These are phyloP conservation scores for Eurytoma californica DNA, from an alignment of 2,888 invertebrate species.

Conservation along the genomic window DNA sequence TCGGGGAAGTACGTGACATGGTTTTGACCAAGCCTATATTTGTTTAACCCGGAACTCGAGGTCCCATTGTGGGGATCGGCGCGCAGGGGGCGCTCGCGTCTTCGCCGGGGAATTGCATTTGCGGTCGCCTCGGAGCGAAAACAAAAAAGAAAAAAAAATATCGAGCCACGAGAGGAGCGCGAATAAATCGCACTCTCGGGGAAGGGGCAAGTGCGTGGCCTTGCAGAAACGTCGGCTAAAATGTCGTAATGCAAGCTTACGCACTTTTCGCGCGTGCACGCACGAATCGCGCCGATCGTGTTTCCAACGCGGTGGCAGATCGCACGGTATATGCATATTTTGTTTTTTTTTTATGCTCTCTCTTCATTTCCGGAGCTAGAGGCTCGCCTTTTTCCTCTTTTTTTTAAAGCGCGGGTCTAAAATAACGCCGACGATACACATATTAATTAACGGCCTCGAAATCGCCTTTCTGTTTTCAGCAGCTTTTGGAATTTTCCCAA, in stretches of 20 bases:
- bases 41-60: constrained; percentile 59
- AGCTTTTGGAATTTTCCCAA: background rate
- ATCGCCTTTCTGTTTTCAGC: background rate
- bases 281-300: constrained; percentile 47
- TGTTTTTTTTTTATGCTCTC: constrained; percentile 20
- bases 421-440: constrained; percentile 49
- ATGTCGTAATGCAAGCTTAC: constrained; percentile 54
- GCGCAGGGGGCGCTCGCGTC: constrained; percentile 24
- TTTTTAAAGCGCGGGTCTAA: constrained; percentile 13
- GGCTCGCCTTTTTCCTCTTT: background rate
- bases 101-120: constrained; percentile 28
- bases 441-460: constrained; percentile 14
- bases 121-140: background rate
- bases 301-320: constrained; percentile 42
- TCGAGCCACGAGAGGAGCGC: background rate
- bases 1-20: constrained; percentile 59
- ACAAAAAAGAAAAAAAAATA: no score
- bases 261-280: constrained; percentile 50
- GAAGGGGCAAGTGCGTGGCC: constrained; percentile 32
- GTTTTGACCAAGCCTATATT: constrained; percentile 59
- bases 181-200: constrained; percentile 31
- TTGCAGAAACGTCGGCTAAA: constrained; percentile 56
- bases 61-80: constrained; percentile 43
- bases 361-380: background rate
- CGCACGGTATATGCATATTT: constrained; percentile 47